phyloP scores from a whole-genome alignment of 2,888 invertebrate species.

The Steinernema scapterisci region DNA sequence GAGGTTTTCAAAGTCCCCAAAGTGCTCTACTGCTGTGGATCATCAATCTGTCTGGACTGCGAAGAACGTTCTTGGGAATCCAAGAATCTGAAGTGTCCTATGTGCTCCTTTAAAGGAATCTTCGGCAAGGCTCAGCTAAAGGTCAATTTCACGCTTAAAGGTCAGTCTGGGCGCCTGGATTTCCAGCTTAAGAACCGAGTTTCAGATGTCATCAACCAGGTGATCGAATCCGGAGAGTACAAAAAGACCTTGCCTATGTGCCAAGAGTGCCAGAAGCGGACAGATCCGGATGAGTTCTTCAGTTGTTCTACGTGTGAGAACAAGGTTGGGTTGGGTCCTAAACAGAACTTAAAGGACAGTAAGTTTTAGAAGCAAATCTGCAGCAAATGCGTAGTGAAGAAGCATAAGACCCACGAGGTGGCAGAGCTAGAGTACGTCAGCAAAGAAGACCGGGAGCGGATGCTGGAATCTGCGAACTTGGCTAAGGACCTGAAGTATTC shows the following conservation, averaged over 20 bases:
- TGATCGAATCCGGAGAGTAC: not conserved
- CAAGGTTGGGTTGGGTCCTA: not conserved
- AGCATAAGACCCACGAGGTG: constrained; percentile 7
- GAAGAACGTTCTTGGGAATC: not conserved
- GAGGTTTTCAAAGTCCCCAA: constrained; percentile 1
- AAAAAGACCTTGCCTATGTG: not conserved
- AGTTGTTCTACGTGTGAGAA: not conserved
- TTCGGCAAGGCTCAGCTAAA: not conserved
- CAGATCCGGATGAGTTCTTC: not conserved
- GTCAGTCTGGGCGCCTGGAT: not conserved
- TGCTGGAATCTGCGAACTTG: not conserved
- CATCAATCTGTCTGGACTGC: not conserved
- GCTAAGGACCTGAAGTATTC: too few species aligned
- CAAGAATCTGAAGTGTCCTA: too few species aligned
- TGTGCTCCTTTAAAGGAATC: not conserved
- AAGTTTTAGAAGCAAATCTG: constrained; percentile 23
- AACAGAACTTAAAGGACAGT: too few species aligned
- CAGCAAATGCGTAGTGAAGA: not conserved
- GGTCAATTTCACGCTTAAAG: not conserved
- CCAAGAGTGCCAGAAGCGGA: not conserved
- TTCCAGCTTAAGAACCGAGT: not conserved
- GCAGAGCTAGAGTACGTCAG: constrained; percentile 1
- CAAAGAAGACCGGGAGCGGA: not conserved
- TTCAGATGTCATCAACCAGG: not conserved
- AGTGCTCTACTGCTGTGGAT: not conserved